Evolutionary conservation across 2,888 invertebrate genomes (phyloP).

Genomic region (Tenthredo scrophulariae): DNA sequence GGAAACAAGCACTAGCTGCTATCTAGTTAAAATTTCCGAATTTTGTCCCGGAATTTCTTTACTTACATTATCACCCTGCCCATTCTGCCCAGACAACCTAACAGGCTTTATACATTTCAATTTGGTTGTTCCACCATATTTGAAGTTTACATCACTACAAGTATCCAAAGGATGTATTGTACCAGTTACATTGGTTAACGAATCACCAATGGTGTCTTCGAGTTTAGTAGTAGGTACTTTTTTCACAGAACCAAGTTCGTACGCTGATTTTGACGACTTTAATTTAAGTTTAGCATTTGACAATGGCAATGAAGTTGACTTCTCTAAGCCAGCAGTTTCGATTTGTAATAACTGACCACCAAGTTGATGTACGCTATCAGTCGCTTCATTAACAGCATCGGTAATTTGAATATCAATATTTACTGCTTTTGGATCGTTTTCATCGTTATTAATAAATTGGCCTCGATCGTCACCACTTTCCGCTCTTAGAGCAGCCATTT

Average conservation of each 20-base stretch:
- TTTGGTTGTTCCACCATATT: constrained; percentile 90
- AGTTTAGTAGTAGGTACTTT: constrained; percentile 77
- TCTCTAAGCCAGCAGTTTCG: constrained; percentile 67
- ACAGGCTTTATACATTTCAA: constrained; percentile 86
- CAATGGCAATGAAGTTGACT: constrained; percentile 73
- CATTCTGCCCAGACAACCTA: constrained; percentile 64
- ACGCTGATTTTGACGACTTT: constrained; percentile 75
- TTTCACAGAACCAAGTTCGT: constrained; percentile 73
- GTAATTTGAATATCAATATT: constrained; percentile 77
- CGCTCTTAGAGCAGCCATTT: constrained; percentile 78
- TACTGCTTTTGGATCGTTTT: constrained; percentile 75
- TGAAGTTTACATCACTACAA: constrained; percentile 87
- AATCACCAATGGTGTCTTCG: constrained; percentile 77
- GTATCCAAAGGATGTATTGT: constrained; percentile 87
- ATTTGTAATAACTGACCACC: constrained; percentile 67
- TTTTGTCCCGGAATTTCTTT: constrained; percentile 70
- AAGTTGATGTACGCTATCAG: constrained; percentile 61
- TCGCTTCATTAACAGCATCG: constrained; percentile 66
- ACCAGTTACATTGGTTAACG: constrained; percentile 76
- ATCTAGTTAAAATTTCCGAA: constrained; percentile 72
- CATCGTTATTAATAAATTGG: constrained; percentile 66
- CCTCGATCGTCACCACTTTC: constrained; percentile 67
- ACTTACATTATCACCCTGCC: constrained; percentile 65
- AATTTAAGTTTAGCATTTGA: constrained; percentile 71
- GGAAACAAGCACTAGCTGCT: constrained; percentile 71